These are phyloP conservation scores for Epistrophe grossulariae DNA, from an alignment of 2,888 invertebrate genomes.

Conservation along the genomic window DNA sequence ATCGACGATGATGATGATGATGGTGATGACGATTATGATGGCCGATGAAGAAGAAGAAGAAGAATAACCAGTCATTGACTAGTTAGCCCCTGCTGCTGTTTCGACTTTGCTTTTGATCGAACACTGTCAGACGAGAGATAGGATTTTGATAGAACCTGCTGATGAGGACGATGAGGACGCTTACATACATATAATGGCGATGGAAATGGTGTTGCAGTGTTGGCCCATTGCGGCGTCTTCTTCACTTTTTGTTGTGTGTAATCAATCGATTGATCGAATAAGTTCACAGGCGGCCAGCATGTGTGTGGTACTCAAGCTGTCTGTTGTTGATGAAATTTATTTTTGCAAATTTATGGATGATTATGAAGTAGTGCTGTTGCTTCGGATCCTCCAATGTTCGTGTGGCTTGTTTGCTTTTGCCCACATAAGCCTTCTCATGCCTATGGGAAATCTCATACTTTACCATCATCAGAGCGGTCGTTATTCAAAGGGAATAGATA, in stretches of 20 bases:
- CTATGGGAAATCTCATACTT: slow-evolving; percentile 36
- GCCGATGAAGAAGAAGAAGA: slow-evolving; percentile 7
- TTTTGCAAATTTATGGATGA: slow-evolving; percentile 74
- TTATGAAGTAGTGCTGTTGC: slow-evolving; percentile 67
- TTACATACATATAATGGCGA: background rate
- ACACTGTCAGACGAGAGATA: slow-evolving; percentile 65
- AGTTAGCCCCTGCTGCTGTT: slow-evolving; percentile 33
- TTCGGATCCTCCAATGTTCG: slow-evolving; percentile 6
- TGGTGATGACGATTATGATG: slow-evolving; percentile 69
- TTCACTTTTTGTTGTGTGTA: slow-evolving; percentile 63
- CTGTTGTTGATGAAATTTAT: slow-evolving; percentile 44
- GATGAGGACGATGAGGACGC: slow-evolving; percentile 47
- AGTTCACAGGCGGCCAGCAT: slow-evolving; percentile 29
- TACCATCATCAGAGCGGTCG: slow-evolving; percentile 11
- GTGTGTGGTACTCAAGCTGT: slow-evolving; percentile 53
- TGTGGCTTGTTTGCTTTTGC: slow-evolving; percentile 48
- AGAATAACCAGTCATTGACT: slow-evolving; percentile 59
- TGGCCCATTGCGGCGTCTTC: slow-evolving; percentile 16
- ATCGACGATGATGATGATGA: slow-evolving; percentile 40
- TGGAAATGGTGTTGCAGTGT: slow-evolving; percentile 43
- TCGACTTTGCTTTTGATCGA: slow-evolving; percentile 52
- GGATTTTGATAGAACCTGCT: slow-evolving; percentile 59
- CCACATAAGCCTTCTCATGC: slow-evolving; percentile 21
- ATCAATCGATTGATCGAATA: slow-evolving; percentile 68
- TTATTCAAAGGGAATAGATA: slow-evolving; percentile 51